Base-by-base conservation (phyloP, 2,797 vertebrate genomes). In the Hippoglossus hippoglossus region DNA sequence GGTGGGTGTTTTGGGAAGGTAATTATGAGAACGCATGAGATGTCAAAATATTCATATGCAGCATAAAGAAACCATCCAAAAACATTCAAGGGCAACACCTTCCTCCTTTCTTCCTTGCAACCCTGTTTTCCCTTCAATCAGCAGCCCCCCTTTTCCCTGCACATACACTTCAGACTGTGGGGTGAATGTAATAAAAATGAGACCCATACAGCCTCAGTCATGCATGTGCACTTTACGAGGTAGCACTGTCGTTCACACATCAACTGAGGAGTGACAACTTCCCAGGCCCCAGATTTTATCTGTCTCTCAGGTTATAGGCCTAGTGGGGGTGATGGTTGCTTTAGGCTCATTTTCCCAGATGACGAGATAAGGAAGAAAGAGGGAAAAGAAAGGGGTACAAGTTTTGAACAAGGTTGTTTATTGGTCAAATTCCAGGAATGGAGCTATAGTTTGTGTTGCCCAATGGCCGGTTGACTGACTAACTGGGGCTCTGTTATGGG, bases 141-240 rank as follows among this genome's bases (percentile, higher is more conserved):
- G 53, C 81, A 49, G 53, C 31, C 50, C 31, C 64, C 52, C 62
- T 64, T 71, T 77, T 53, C 62, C 44, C 18, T 39, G 13, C 50
- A 69, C 69, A 77, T 79, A 83, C n/a, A 34, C 77, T 75, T 72
- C 62, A 81, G 67, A 54, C 84, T 62, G 71, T 73, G 70, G 34
- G 68, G 86, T 82, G 89, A 87, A 90, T 82, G 87, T 77, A 83
- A 89, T 89, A 86, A 93, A 66, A 91, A 91, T 80, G 69, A 92
- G 86, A 81, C 50, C 88, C 74, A 93, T 92, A 91, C 86, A 93
- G 61, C 86, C 81, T 75, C 87, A 90, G 68, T 82, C 90, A 87
- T 86, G 92, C 91, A 36, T 92, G 87, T 63, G 83, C 80, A 76
- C 88, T 94, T 93, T 88, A 93, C 63, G 61, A 88, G 88, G 86